Percentiles rank a stretch among this genome's conserved stretches.
Evolutionary conservation across 1,140 invertebrate species (phyloP).

Genomic region (Zelostemma sp.): DNA sequence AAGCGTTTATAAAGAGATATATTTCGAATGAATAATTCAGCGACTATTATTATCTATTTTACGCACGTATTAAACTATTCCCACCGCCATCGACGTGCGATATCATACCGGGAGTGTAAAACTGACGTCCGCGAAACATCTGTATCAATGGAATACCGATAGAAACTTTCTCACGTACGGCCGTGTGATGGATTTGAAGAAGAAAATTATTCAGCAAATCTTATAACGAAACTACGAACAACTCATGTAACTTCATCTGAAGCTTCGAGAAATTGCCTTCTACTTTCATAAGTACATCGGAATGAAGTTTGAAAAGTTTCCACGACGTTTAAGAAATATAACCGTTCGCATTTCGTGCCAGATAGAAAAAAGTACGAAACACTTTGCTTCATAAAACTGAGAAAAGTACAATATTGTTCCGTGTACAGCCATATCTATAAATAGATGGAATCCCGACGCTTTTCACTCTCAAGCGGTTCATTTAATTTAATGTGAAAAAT

Average conservation of each 20-base stretch:
- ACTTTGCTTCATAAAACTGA: too few species aligned
- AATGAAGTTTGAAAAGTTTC: neutral
- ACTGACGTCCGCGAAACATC: neutral
- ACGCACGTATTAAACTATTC: neutral
- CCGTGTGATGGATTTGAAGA: neutral
- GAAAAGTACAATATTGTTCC: too few species aligned
- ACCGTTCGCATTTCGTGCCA: neutral
- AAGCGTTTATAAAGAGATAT: neutral
- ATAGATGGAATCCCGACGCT: neutral
- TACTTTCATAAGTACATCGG: neutral
- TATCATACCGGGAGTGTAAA: neutral
- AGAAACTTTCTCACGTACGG: neutral
- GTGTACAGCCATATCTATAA: too few species aligned
- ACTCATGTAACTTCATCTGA: neutral
- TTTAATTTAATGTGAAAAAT: conserved; percentile 2
- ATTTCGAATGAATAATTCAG: conserved; percentile 1
- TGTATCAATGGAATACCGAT: conserved; percentile 1
- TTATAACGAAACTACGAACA: neutral
- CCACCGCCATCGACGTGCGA: neutral
- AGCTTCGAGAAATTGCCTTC: neutral
- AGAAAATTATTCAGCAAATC: conserved; percentile 2
- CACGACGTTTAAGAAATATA: neutral
- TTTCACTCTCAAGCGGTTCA: neutral
- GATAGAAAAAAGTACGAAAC: neutral
- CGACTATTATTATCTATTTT: neutral